Evolutionary conservation across 1,140 invertebrate species (phyloP).

Genomic region (Homarus americanus): DNA sequence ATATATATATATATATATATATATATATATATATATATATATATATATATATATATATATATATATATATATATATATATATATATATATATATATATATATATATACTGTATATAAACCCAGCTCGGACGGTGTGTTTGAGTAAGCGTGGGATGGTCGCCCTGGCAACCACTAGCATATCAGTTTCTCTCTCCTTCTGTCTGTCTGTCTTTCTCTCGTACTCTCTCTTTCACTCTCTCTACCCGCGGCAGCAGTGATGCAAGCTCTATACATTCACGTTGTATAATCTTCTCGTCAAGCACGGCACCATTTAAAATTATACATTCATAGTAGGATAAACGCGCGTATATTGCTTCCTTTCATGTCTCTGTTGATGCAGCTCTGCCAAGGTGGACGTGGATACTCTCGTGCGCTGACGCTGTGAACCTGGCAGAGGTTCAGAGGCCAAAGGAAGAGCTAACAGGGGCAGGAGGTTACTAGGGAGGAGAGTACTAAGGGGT

Average conservation of each 20-base stretch:
- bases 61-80: neutral
- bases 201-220: neutral
- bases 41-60: conserved; percentile 10
- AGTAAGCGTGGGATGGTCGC: neutral
- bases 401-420: no score
- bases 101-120: neutral
- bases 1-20: conserved; percentile 10
- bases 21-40: conserved; percentile 13
- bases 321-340: conserved; percentile 28
- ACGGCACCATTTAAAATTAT: neutral
- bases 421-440: no score
- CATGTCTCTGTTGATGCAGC: neutral
- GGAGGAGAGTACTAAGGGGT: neutral
- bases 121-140: neutral
- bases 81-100: neutral
- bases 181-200: neutral
- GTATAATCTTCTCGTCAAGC: neutral
- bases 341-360: neutral
- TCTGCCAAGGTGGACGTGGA: no score
- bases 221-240: neutral
- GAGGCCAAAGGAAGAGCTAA: no score
- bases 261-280: neutral
- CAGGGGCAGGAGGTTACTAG: no score
- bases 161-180: neutral
- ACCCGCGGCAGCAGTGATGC: neutral